Percentiles rank a stretch among this genome's conserved stretches.
phyloP scores from a whole-genome alignment of 2,797 vertebrate species.

The Neopelma chrysocephalum region DNA sequence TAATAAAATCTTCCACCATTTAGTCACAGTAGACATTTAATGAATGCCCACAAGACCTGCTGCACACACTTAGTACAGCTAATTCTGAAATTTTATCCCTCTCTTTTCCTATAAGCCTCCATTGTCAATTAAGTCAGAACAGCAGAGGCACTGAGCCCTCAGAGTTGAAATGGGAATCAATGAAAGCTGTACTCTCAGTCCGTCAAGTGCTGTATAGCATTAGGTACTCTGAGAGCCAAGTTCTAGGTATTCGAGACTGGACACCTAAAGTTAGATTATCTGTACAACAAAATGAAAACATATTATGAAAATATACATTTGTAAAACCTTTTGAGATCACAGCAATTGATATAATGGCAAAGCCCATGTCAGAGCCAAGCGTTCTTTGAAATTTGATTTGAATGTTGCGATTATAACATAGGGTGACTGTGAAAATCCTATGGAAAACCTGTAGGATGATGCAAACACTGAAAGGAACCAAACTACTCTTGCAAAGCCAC shows the following conservation, averaged over 20 bases:
- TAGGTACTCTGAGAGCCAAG: not conserved
- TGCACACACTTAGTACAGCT: not conserved
- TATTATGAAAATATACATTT: not conserved
- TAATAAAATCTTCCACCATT: not conserved
- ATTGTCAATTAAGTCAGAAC: not conserved
- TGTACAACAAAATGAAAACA: not conserved
- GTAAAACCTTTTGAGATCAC: not conserved
- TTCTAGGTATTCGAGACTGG: not conserved
- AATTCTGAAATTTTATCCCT: not conserved
- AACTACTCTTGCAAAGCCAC: not conserved
- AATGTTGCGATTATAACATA: not conserved
- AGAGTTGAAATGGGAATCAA: not conserved
- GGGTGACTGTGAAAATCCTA: not conserved
- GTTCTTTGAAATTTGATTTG: not conserved
- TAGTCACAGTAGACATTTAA: not conserved
- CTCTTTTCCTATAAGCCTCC: not conserved
- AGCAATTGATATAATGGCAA: not conserved
- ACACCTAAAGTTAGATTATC: not conserved
- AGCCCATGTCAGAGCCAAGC: not conserved
- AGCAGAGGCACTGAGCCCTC: not conserved
- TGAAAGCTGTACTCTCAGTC: not conserved
- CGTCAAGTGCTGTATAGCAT: not conserved
- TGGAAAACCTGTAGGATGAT: not conserved
- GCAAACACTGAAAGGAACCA: not conserved
- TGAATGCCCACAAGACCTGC: not conserved